Percentiles rank a stretch among this genome's conserved stretches.
phyloP scores from a whole-genome alignment of 1,140 invertebrate species.

The Micrasema minimum region DNA sequence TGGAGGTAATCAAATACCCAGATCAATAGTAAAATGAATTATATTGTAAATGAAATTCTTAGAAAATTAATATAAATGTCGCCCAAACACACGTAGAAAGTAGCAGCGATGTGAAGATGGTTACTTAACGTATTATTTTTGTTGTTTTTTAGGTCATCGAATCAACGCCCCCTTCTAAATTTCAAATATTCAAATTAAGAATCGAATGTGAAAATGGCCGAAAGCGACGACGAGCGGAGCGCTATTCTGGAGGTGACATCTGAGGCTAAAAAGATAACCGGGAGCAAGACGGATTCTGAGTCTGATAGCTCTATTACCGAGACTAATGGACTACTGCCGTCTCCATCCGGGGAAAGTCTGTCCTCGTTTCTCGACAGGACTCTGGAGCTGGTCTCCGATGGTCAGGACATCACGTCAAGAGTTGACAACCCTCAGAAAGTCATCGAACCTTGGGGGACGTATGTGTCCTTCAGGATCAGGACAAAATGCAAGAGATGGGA shows the following conservation, averaged over 20 bases:
- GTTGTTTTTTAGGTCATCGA: constrained; percentile 31
- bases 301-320: constrained; percentile 43
- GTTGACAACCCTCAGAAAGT: constrained; percentile 85
- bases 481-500: constrained; percentile 76
- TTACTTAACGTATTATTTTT: neutral
- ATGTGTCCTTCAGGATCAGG: constrained; percentile 77
- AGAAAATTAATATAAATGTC: neutral
- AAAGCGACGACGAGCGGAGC: constrained; percentile 26
- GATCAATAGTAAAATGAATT: neutral
- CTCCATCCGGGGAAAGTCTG: constrained; percentile 72
- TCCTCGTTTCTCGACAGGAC: constrained; percentile 69
- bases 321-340: constrained; percentile 62
- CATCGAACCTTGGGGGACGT: constrained; percentile 79
- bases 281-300: constrained; percentile 23
- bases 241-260: constrained; percentile 50
- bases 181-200: neutral
- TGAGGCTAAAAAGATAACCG: constrained; percentile 36
- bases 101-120: neutral
- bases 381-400: constrained; percentile 67
- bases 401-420: constrained; percentile 72
- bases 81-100: neutral
- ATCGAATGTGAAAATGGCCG: constrained; percentile 5
- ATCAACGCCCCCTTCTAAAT: constrained; percentile 15
- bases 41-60: neutral
- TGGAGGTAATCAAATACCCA: neutral